Conservation (phyloP, 2,888 invertebrate species). For the Stegophylla sp. region DNA sequence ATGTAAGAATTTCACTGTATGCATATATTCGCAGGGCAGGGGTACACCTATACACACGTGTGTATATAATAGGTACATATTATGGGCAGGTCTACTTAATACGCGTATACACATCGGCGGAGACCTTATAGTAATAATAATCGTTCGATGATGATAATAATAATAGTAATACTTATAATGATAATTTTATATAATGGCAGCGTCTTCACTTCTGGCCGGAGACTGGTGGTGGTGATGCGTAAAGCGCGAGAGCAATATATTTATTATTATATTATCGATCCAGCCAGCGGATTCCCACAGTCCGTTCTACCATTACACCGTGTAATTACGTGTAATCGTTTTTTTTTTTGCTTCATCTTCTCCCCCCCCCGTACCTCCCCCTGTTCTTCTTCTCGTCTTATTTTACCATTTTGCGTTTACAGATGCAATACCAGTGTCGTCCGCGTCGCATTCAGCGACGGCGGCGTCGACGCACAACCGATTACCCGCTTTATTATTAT, state of each 20-base stretch:
- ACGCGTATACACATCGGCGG: background rate
- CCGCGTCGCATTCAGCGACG: constrained; percentile 24
- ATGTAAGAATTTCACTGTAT: no score
- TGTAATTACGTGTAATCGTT: constrained; percentile 54
- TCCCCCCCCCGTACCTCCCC: background rate
- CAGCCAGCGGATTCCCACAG: constrained; percentile 50
- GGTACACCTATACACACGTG: background rate
- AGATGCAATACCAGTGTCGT: constrained; percentile 41
- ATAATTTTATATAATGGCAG: constrained; percentile 10
- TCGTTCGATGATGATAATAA: background rate
- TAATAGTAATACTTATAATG: background rate
- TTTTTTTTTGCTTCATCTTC: no score
- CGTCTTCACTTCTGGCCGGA: constrained; percentile 18
- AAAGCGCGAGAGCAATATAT: constrained; percentile 22
- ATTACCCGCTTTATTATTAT: constrained; percentile 31
- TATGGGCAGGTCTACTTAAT: background rate
- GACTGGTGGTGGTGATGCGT: background rate
- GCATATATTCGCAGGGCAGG: no score
- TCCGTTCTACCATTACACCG: constrained; percentile 43
- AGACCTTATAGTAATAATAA: background rate
- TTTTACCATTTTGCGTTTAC: constrained; percentile 41
- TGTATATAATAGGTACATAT: background rate
- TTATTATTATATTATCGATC: constrained; percentile 49
- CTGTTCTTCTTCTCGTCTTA: background rate
- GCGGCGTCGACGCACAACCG: constrained; percentile 20